These are phyloP conservation scores for Pelodytes ibericus DNA, from an alignment of 2,797 vertebrate species.

Conservation along the genomic window DNA sequence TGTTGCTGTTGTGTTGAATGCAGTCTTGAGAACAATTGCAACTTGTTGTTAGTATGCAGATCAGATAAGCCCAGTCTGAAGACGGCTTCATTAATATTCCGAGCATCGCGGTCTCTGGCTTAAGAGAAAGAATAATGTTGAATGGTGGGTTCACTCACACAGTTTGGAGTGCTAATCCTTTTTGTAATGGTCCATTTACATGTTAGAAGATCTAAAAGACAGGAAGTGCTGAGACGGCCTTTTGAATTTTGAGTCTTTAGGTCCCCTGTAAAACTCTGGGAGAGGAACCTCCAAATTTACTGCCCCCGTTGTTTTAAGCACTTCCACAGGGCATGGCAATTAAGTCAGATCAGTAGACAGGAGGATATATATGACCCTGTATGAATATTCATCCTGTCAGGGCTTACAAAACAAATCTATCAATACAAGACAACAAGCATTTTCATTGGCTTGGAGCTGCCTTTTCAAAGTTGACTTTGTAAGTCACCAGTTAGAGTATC, in stretches of 20 bases:
- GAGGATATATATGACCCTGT: constrained; percentile 49
- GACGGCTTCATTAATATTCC: constrained; percentile 77
- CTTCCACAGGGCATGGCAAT: constrained; percentile 47
- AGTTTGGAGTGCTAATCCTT: constrained; percentile 75
- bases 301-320: constrained; percentile 55
- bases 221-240: constrained; percentile 76
- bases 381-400: constrained; percentile 31
- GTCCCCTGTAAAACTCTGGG: constrained; percentile 66
- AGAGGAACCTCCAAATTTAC: constrained; percentile 62
- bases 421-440: constrained; percentile 34
- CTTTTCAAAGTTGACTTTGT: constrained; percentile 1
- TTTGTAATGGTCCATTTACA: constrained; percentile 77
- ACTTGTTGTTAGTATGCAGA: constrained; percentile 75
- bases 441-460: constrained; percentile 20
- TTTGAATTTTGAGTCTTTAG: constrained; percentile 67
- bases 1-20: too few relatives aligned
- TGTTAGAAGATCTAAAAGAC: constrained; percentile 79
- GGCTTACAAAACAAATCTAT: constrained; percentile 31
- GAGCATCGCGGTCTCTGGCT: constrained; percentile 68
- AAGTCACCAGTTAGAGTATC: neutral
- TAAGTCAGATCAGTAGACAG: constrained; percentile 50
- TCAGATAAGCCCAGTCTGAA: constrained; percentile 65
- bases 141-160: constrained; percentile 69
- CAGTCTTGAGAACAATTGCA: constrained; percentile 69
- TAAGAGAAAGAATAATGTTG: constrained; percentile 63